Conservation (phyloP, 1,140 invertebrate species). For the Zaprionus camerounensis region DNA sequence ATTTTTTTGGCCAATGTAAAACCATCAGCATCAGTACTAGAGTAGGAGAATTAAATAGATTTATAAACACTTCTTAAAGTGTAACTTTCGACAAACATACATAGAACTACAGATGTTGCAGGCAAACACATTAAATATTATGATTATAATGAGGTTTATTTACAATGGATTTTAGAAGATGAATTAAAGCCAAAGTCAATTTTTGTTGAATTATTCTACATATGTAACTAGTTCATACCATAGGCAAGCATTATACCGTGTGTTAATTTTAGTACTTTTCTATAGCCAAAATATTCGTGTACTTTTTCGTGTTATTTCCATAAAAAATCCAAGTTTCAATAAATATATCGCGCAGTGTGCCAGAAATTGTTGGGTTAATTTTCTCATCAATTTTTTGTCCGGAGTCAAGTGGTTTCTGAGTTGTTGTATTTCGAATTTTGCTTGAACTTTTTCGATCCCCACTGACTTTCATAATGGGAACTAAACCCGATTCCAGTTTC, state of each 20-base stretch:
- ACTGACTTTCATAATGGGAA: conserved; percentile 59
- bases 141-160: background rate
- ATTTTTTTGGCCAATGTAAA: conserved; percentile 85
- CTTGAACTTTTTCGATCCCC: conserved; percentile 40
- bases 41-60: background rate
- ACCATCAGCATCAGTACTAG: conserved; percentile 43
- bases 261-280: conserved; percentile 4
- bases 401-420: conserved; percentile 29
- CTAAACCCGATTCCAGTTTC: conserved; percentile 36
- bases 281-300: conserved; percentile 21
- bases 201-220: background rate
- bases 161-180: background rate
- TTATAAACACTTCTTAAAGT: background rate
- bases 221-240: conserved; percentile 3
- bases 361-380: conserved; percentile 17
- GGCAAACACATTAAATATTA: background rate
- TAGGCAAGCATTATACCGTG: conserved; percentile 5
- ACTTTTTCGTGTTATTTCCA: conserved; percentile 34
- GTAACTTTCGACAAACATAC: background rate
- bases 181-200: background rate
- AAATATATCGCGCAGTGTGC: conserved; percentile 55
- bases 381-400: conserved; percentile 15
- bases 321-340: conserved; percentile 64
- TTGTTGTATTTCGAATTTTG: conserved; percentile 36
- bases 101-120: conserved; percentile 13